Evolutionary conservation across 2,113 vertebrate species (phyloP).

Genomic region (Anser brachyrhynchus): DNA sequence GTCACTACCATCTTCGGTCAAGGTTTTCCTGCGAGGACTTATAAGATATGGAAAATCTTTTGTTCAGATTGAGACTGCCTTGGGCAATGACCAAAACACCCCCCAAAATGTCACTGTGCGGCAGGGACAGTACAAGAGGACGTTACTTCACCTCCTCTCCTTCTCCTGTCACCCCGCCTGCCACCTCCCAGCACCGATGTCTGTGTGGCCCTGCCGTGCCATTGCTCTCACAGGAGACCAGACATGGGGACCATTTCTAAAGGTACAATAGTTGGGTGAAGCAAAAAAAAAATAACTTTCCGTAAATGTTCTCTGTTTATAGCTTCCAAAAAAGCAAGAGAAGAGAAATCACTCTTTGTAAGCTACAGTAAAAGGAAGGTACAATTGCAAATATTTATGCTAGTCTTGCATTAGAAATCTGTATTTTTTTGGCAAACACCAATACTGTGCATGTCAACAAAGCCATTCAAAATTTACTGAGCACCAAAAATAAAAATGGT

Average conservation of each 20-base stretch:
- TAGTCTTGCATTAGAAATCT: not conserved
- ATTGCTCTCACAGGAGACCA: not conserved
- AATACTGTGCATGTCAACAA: not conserved
- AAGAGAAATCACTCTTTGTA: not conserved
- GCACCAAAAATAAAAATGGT: not conserved
- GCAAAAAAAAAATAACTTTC: not conserved
- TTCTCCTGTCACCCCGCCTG: not conserved
- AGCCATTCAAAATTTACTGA: not conserved
- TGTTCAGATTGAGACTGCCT: not conserved
- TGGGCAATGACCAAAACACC: accelerated
- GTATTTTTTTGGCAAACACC: not conserved
- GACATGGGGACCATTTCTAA: not conserved
- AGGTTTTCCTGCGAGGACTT: not conserved
- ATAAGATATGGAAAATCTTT: not conserved
- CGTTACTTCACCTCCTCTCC: not conserved
- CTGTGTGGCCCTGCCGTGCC: not conserved
- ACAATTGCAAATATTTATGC: not conserved
- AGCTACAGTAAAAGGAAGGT: not conserved
- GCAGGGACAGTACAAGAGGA: not conserved
- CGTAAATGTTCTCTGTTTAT: not conserved
- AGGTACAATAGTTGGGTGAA: not conserved
- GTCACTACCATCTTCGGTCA: not conserved
- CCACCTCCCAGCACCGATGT: accelerated
- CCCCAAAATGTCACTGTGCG: accelerated
- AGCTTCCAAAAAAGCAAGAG: not conserved